phyloP scores from a whole-genome alignment of 2,888 invertebrate species.

The Epinotia bilunana region DNA sequence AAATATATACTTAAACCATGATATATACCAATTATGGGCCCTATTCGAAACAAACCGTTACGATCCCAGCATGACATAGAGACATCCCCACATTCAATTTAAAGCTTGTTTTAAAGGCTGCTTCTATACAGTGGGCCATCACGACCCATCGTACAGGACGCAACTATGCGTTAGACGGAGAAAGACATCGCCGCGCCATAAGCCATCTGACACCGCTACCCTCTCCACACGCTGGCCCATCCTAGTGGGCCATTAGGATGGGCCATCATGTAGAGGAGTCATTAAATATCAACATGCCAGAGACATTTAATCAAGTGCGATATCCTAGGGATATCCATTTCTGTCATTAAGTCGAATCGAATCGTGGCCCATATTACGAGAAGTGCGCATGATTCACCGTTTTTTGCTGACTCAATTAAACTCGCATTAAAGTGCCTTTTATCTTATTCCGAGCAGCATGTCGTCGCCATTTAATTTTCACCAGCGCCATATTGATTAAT shows the following conservation, averaged over 20 bases:
- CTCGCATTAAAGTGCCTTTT: constrained; percentile 15
- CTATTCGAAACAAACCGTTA: neutral
- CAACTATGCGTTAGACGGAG: too few species aligned
- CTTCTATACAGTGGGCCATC: too few species aligned
- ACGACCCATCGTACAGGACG: too few species aligned
- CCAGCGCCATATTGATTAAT: constrained; percentile 54
- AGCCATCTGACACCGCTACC: too few species aligned
- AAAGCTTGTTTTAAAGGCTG: too few species aligned
- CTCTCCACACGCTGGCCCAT: too few species aligned
- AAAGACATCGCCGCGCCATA: too few species aligned
- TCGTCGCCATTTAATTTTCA: constrained; percentile 46
- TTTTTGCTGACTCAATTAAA: constrained; percentile 29
- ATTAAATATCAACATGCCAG: neutral
- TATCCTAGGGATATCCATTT: neutral
- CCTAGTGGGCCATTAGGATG: too few species aligned
- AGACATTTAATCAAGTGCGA: neutral
- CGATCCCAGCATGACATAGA: neutral
- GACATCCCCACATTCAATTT: neutral
- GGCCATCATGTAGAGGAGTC: too few species aligned
- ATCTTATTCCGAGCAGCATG: constrained; percentile 40
- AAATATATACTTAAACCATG: too few species aligned
- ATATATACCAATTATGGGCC: neutral
- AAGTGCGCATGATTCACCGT: neutral
- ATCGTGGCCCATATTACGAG: neutral
- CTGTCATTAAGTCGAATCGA: neutral